Conservation (phyloP, 2,113 vertebrate species). For the Syrmaticus mikado region DNA sequence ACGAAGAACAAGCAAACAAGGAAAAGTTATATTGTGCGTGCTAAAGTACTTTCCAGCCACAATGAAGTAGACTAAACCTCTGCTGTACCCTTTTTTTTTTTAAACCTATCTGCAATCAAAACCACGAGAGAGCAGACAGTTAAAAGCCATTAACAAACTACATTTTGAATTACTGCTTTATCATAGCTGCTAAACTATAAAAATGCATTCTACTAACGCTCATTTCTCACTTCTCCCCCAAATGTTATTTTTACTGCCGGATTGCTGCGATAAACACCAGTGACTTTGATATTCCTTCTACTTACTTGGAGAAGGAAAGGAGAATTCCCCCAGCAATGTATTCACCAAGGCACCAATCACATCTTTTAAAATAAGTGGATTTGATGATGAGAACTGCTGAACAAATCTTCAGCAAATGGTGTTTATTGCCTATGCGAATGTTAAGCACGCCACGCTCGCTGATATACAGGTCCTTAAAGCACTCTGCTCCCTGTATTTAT, state of each 20-base stretch:
- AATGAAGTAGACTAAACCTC: neutral
- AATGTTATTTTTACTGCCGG: conserved; percentile 46
- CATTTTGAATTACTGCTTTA: conserved; percentile 43
- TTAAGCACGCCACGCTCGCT: neutral
- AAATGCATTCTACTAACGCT: conserved; percentile 45
- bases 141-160: conserved; percentile 45
- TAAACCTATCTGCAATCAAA: conserved; percentile 15
- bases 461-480: conserved; percentile 46
- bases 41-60: neutral
- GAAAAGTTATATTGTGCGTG: rapidly evolving
- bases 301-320: conserved; percentile 34
- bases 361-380: conserved; percentile 63
- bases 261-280: conserved; percentile 35
- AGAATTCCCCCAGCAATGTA: neutral
- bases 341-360: conserved; percentile 39
- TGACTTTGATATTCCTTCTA: neutral
- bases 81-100: neutral
- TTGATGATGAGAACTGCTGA: conserved; percentile 57
- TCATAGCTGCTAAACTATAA: conserved; percentile 47
- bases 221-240: conserved; percentile 38
- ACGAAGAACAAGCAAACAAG: neutral
- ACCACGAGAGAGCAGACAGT: neutral
- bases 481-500: conserved; percentile 45
- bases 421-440: conserved; percentile 47
- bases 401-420: conserved; percentile 55